Percentiles rank a stretch among this genome's conserved stretches.
Conservation (phyloP, 2,113 vertebrate species). For the Tragelaphus strepsiceros region DNA sequence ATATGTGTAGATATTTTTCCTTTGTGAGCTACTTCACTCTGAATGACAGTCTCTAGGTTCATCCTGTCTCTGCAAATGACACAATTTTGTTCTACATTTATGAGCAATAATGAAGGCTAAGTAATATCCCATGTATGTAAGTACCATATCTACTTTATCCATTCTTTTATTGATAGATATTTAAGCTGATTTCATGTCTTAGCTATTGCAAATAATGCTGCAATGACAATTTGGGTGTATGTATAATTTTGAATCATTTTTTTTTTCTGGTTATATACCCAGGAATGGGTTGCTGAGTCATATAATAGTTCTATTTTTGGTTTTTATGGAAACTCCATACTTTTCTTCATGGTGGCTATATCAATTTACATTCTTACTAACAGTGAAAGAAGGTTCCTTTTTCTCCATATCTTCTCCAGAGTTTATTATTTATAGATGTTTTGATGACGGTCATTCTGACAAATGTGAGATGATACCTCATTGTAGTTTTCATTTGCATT, state of each 20-base stretch:
- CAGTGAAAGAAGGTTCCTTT: neutral
- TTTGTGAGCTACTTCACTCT: neutral
- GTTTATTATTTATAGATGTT: neutral
- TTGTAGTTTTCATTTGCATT: neutral
- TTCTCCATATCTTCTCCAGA: neutral
- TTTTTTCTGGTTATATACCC: neutral
- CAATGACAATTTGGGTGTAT: neutral
- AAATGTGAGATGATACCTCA: neutral
- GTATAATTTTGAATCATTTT: neutral
- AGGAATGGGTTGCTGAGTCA: neutral
- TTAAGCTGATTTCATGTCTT: neutral
- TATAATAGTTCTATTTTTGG: neutral
- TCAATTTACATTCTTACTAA: neutral
- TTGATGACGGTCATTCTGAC: neutral
- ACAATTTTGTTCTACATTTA: neutral
- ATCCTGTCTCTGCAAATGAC: neutral
- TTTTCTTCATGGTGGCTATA: neutral
- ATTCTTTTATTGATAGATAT: neutral
- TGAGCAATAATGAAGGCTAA: neutral
- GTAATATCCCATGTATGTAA: neutral
- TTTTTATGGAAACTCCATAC: accelerated
- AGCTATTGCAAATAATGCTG: neutral
- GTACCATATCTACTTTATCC: neutral
- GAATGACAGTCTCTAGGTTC: neutral
- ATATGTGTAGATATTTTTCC: neutral